Evolutionary conservation across 2,888 invertebrate genomes (phyloP), one percentile per base, ranked within the genome.

Genomic region (Spilosoma lubricipeda): DNA sequence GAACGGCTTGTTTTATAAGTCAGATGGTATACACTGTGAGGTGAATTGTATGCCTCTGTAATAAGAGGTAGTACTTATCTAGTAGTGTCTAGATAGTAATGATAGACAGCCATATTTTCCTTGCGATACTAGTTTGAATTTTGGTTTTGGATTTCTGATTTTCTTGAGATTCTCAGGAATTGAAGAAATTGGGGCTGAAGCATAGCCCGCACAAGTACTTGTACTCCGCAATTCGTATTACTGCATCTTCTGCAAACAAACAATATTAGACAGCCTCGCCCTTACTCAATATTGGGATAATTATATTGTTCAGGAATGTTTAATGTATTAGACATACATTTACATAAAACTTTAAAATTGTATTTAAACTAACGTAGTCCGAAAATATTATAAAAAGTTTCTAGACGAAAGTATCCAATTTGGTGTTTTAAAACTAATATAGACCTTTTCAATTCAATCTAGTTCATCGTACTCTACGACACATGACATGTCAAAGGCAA

Each of bases 1-100:
- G 86, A 82, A 70, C 70, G 75, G 69, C 68, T 74, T 69, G 76
- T 82, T 83, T 63, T 77, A 73, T 72, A 80, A 76, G 77, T 73
- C 70, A 59, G 71, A 63, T 77, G 80, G 72, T 76, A 64, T 80
- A 69, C 59, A 66, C 56, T 76, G 23, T 72, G 56, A 33, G 42
- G 42, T 69, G 56, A 73, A 33, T 27, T 42, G 73, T 33, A 18
- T 48, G 70, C 42, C 56, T 69, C 70, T 72, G 66, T 48, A 42
- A 72, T 71, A 72, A 56, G 30, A 74, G 59, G 71, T 67, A 66
- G 75, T 73, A 73, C 45, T 33, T 59, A 39, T n/a, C n/a, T n/a
- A n/a, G n/a, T n/a, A n/a, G n/a, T n/a, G n/a, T n/a, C n/a, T n/a
- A n/a, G n/a, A n/a, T n/a, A n/a, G n/a, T n/a, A n/a, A n/a, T n/a